Evolutionary conservation across 2,888 invertebrate species (phyloP).

Genomic region (Apamea anceps): DNA sequence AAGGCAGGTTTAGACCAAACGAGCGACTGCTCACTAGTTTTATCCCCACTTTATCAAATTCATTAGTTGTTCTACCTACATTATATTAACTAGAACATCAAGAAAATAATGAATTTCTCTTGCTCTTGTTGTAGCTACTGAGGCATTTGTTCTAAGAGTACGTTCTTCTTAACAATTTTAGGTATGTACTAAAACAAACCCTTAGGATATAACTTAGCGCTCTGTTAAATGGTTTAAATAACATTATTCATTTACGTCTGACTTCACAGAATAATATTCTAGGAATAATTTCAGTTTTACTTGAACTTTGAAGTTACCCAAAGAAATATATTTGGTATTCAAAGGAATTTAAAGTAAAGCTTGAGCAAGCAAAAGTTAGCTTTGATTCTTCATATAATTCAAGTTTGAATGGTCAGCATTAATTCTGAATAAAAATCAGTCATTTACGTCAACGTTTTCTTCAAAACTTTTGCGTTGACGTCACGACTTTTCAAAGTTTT

Average conservation of each 20-base stretch:
- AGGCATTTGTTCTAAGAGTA: not conserved
- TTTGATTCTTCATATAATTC: slow-evolving; percentile 46
- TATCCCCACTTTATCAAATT: not conserved
- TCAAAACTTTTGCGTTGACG: slow-evolving; percentile 23
- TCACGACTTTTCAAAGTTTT: slow-evolving; percentile 11
- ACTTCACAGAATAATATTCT: slow-evolving; percentile 39
- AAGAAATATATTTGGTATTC: slow-evolving; percentile 50
- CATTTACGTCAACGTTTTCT: slow-evolving; percentile 31
- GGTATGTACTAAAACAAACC: slow-evolving; percentile 22
- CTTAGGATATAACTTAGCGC: slow-evolving; percentile 18
- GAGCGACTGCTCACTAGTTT: too few relatives aligned
- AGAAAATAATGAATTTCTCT: slow-evolving; percentile 1
- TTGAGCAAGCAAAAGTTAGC: slow-evolving; percentile 40
- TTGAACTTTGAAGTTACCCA: slow-evolving; percentile 45
- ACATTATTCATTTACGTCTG: slow-evolving; percentile 41
- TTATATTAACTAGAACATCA: not conserved
- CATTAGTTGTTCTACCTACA: not conserved
- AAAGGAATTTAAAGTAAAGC: slow-evolving; percentile 43
- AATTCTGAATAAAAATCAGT: slow-evolving; percentile 37
- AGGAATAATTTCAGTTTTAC: slow-evolving; percentile 30
- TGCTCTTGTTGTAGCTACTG: not conserved
- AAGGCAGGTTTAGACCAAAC: not conserved
- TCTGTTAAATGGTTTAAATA: slow-evolving; percentile 32
- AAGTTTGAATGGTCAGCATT: slow-evolving; percentile 30
- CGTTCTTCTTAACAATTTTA: slow-evolving; percentile 11